Percentiles rank a stretch among this genome's conserved stretches.
phyloP scores from a whole-genome alignment of 2,113 vertebrate species.

The Charina bottae region DNA sequence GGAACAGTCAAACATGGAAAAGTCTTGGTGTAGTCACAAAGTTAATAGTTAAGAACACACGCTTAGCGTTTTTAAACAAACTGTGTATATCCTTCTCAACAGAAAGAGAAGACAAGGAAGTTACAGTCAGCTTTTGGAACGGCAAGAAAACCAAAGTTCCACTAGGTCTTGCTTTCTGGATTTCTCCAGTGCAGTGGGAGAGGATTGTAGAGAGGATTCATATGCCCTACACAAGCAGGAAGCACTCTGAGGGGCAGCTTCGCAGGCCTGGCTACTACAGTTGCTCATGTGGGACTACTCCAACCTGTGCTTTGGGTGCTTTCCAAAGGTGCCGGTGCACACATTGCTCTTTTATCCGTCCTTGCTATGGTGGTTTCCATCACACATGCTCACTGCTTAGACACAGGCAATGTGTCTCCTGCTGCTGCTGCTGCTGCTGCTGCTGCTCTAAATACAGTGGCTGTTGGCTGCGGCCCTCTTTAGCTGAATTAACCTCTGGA shows the following conservation, averaged over 20 bases:
- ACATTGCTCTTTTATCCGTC: constrained; percentile 30
- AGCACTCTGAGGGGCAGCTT: neutral
- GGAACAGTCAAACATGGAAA: neutral
- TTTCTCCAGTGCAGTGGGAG: constrained; percentile 74
- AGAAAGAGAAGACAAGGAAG: constrained; percentile 74
- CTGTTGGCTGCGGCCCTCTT: constrained; percentile 63
- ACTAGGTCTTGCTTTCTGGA: constrained; percentile 70
- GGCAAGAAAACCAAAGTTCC: constrained; percentile 73
- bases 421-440: constrained; percentile 61
- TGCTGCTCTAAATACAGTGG: constrained; percentile 37
- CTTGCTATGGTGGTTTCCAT: constrained; percentile 2
- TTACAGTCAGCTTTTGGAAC: constrained; percentile 85
- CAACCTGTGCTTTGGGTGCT: neutral
- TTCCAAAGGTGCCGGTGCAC: constrained; percentile 33
- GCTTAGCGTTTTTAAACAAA: neutral
- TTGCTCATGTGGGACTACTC: constrained; percentile 33
- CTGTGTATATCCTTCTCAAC: constrained; percentile 35
- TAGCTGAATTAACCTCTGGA: constrained; percentile 33
- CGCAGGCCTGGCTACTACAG: neutral
- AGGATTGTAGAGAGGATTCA: constrained; percentile 74
- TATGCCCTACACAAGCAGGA: constrained; percentile 47
- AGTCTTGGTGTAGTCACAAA: neutral
- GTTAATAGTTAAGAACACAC: neutral
- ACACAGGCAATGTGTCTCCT: constrained; percentile 18
- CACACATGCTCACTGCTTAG: constrained; percentile 36